Percentiles rank a stretch among this genome's conserved stretches.
phyloP scores from a whole-genome alignment of 2,797 vertebrate genomes.

The Clarias fuscus region DNA sequence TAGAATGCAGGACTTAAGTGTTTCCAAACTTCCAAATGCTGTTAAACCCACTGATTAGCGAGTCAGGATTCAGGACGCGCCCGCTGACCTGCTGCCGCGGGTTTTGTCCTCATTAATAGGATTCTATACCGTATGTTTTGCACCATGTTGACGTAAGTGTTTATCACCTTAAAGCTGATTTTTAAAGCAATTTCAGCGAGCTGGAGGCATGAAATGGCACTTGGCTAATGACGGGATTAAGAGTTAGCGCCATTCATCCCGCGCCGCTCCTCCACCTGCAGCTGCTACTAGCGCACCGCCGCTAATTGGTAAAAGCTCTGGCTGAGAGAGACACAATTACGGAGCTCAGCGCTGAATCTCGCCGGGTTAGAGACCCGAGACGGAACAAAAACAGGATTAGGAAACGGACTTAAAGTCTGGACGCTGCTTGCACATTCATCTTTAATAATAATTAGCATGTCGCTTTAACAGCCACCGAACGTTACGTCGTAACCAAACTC shows the following conservation, averaged over 20 bases:
- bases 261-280: slow-evolving; percentile 44
- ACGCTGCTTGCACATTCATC: neutral
- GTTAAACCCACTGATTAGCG: neutral
- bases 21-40: neutral
- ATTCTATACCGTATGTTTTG: neutral
- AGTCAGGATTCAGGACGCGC: neutral
- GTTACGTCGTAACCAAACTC: neutral
- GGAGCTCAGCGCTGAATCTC: slow-evolving; percentile 39
- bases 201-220: slow-evolving; percentile 39
- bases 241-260: slow-evolving; percentile 44
- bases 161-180: neutral
- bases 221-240: slow-evolving; percentile 55
- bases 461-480: neutral
- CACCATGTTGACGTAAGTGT: neutral
- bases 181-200: slow-evolving; percentile 36
- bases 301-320: slow-evolving; percentile 49
- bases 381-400: slow-evolving; percentile 45
- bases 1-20: neutral
- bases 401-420: slow-evolving; percentile 10
- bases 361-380: slow-evolving; percentile 40
- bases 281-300: neutral
- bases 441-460: neutral
- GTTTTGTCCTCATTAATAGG: neutral
- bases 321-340: slow-evolving; percentile 30
- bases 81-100: neutral